A percentile compares a stretch with the other conserved stretches of the same genome.
These are phyloP conservation scores for Ctenodactylus gundi DNA, from an alignment of 2,113 vertebrate species.

Conservation along the genomic window DNA sequence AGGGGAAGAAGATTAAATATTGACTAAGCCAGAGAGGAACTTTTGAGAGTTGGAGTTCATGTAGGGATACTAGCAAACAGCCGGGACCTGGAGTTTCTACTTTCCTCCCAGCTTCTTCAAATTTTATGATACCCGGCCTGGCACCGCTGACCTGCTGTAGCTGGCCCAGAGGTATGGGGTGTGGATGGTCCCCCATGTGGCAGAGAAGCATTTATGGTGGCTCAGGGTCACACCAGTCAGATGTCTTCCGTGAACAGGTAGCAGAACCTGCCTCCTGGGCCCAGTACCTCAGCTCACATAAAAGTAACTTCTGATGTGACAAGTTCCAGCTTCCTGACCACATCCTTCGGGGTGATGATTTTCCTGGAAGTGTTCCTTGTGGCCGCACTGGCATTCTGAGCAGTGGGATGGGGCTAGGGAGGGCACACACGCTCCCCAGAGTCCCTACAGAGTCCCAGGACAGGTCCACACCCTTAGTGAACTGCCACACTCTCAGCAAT, in stretches of 20 bases:
- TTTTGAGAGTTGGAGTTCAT: rapidly evolving
- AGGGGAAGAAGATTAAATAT: conserved; percentile 5
- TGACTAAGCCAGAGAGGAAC: conserved; percentile 21
- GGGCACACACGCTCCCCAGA: no score
- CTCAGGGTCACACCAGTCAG: rapidly evolving
- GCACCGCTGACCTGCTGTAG: no score
- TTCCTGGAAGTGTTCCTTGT: not conserved
- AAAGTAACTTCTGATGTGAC: no score
- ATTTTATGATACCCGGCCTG: rapidly evolving
- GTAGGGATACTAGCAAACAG: rapidly evolving
- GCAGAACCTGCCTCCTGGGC: not conserved
- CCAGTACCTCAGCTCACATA: not conserved
- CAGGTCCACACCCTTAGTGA: no score
- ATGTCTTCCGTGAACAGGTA: rapidly evolving
- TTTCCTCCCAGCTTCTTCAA: rapidly evolving
- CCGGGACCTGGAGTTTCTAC: not conserved
- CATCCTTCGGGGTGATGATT: rapidly evolving
- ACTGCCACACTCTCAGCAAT: no score
- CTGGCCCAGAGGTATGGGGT: rapidly evolving
- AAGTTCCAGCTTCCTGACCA: no score
- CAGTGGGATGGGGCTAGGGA: no score
- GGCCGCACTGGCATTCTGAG: not conserved
- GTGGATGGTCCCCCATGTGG: rapidly evolving
- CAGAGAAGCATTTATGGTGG: not conserved
- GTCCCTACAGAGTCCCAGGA: not conserved